A percentile compares a stretch with the other conserved stretches of the same genome.
phyloP scores from a whole-genome alignment of 1,140 invertebrate genomes.

The Tetramorium alpestre region DNA sequence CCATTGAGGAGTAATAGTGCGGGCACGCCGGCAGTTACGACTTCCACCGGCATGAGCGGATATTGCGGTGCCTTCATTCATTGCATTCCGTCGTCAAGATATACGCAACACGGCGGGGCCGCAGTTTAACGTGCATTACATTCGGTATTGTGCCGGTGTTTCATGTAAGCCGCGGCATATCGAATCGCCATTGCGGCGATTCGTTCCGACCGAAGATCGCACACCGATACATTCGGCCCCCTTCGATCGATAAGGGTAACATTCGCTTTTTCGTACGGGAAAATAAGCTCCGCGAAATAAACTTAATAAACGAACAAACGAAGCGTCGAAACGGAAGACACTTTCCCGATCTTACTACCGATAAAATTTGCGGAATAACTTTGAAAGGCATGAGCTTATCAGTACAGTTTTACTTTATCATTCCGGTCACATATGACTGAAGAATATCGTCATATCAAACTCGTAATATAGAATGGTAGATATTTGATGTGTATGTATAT shows the following conservation, averaged over 20 bases:
- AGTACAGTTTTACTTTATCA: not conserved
- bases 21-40: slow-evolving; percentile 26
- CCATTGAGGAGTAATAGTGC: slow-evolving; percentile 41
- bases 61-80: slow-evolving; percentile 23
- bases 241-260: not conserved
- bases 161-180: slow-evolving; percentile 10
- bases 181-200: slow-evolving; percentile 16
- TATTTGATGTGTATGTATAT: not conserved
- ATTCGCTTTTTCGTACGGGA: not conserved
- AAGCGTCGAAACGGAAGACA: not conserved
- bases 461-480: not conserved
- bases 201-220: slow-evolving; percentile 23
- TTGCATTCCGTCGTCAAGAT: slow-evolving; percentile 18
- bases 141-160: not conserved
- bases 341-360: not conserved
- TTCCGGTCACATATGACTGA: not conserved
- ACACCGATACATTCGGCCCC: not conserved
- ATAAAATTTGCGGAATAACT: not conserved
- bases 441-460: not conserved
- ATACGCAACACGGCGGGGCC: not conserved
- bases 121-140: slow-evolving; percentile 17
- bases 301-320: not conserved
- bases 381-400: not conserved
- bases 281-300: not conserved
- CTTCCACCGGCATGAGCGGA: slow-evolving; percentile 10